phyloP scores from a whole-genome alignment of 2,797 vertebrate genomes.

The Saxicola maurus region DNA sequence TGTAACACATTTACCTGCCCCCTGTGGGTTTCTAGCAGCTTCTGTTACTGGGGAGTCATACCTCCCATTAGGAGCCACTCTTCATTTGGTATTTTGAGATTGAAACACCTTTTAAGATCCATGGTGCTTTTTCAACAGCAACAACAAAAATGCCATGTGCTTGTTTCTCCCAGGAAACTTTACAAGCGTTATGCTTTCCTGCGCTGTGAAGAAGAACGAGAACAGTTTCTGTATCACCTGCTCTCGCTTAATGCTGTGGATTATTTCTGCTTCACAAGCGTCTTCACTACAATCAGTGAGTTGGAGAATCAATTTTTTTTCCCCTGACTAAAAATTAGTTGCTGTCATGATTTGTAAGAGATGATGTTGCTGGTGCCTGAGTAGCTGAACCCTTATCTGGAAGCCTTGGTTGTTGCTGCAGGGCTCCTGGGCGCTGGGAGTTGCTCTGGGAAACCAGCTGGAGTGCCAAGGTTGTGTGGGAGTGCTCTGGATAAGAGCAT shows the following conservation, averaged over 20 bases:
- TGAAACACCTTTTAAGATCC: not conserved
- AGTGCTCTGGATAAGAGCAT: not conserved
- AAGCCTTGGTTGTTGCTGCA: not conserved
- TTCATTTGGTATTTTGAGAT: not conserved
- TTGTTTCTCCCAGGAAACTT: conserved; percentile 81
- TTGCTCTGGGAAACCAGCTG: conserved; percentile 14
- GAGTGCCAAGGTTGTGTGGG: not conserved
- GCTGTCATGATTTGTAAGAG: not conserved
- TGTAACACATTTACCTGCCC: not conserved
- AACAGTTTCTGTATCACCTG: conserved; percentile 96
- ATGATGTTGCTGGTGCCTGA: not conserved
- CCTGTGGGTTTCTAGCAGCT: not conserved
- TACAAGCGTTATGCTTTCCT: conserved; percentile 97
- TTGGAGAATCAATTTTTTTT: not conserved
- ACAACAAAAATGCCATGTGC: not conserved
- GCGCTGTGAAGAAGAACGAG: conserved; percentile 93
- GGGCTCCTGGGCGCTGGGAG: not conserved
- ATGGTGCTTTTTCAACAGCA: not conserved
- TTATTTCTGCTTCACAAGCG: conserved; percentile 97
- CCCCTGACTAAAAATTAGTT: not conserved
- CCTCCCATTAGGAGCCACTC: not conserved
- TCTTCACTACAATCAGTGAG: conserved; percentile 96
- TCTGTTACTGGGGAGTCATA: not conserved
- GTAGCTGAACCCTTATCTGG: not conserved
- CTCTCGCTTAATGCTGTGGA: conserved; percentile 97